Evolutionary conservation across 2,888 invertebrate species (phyloP), one percentile per base, ranked within the genome.

Genomic region (Allygus modestus): DNA sequence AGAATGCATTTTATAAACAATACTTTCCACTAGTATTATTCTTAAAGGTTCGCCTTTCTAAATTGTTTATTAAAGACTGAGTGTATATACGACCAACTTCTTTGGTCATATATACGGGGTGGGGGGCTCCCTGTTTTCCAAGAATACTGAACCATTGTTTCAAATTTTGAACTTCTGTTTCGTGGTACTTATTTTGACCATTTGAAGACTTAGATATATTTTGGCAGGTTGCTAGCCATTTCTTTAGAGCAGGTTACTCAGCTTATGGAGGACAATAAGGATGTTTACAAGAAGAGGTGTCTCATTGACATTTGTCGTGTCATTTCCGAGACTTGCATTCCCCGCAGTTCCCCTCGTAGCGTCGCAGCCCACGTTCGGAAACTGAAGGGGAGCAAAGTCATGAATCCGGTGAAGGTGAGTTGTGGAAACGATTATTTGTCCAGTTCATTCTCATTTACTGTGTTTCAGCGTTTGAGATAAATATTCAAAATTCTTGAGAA

Each of bases 191-290:
- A 31, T 58, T 15, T 65, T 5, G 65, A 65, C 11, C 26, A 31
- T 65, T 28, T 65, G 7, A 65, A 65, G 28, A 15, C n/a, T 81
- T 37, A n/a, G 0, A 26, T 69, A 41, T 82, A 41, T 82, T 65
- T 82, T 83, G 73, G 54, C 71, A 83, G 83, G 83, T 83, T 83
- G 75, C 73, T 83, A 75, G 83, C 83, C 58, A 51, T 83, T 33
- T 83, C 41, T 75, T 83, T 83, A 58, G 83, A 83, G 58, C 75
- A 83, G 75, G 73, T 83, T 23, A 83, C 54, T 17, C 37, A 77
- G 31, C 11, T 77, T 1, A 77, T 77, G 77, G 41, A 51, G 2
- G 23, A 37, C 1, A 54, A 54, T 2, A 15, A 54, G 23, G 17
- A 11, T 15, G n/a, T 9, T 1, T 58, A 20, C 31, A 58, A 79